These are phyloP conservation scores for Nibea albiflora DNA, from an alignment of 2,113 vertebrate species.

Conservation along the genomic window DNA sequence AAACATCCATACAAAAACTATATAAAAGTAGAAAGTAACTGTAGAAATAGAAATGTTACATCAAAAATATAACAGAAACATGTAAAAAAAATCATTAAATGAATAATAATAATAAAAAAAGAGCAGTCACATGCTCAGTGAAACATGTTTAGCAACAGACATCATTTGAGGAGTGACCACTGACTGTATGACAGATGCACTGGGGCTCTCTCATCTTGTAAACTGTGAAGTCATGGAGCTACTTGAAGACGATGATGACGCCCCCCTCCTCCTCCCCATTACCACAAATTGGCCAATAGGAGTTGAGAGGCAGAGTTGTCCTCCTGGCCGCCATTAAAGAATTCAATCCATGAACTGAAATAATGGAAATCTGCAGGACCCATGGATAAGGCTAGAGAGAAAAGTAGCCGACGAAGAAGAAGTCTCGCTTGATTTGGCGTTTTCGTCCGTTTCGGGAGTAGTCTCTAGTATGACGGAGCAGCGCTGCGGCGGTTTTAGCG, in stretches of 20 bases:
- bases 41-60: too few species aligned
- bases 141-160: constrained; percentile 52
- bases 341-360: constrained; percentile 94
- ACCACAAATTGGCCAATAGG: constrained; percentile 85
- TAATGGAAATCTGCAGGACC: constrained; percentile 88
- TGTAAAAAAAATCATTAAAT: too few species aligned
- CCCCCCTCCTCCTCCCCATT: constrained; percentile 64
- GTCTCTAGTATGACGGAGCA: constrained; percentile 60
- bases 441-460: constrained; percentile 52
- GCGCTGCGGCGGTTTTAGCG: constrained; percentile 51
- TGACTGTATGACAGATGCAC: constrained; percentile 76
- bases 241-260: constrained; percentile 77
- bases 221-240: constrained; percentile 84
- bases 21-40: too few species aligned
- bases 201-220: constrained; percentile 79
- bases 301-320: constrained; percentile 88
- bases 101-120: too few species aligned
- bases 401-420: constrained; percentile 69
- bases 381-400: constrained; percentile 72
- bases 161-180: constrained; percentile 51
- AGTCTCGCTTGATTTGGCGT: constrained; percentile 41
- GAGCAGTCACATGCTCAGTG: neutral
- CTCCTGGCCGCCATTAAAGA: constrained; percentile 98
- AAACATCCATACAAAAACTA: too few species aligned
- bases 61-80: too few species aligned